Percentiles rank a stretch among this genome's conserved stretches.
phyloP scores from a whole-genome alignment of 2,113 vertebrate genomes.

The Gasterosteus aculeatus region DNA sequence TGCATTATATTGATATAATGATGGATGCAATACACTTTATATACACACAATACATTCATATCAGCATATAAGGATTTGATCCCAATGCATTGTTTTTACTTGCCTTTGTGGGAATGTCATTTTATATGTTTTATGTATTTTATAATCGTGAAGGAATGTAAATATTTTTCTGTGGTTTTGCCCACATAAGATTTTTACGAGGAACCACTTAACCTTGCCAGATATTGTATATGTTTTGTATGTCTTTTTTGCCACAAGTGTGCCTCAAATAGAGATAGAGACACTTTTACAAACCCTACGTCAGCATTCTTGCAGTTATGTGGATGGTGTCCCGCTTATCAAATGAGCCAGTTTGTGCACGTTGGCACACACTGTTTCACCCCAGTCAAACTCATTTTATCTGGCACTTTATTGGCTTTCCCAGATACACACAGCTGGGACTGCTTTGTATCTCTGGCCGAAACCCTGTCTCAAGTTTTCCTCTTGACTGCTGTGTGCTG shows the following conservation, averaged over 20 bases:
- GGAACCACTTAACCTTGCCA: conserved; percentile 61
- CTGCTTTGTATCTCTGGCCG: conserved; percentile 35
- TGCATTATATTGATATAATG: conserved; percentile 16
- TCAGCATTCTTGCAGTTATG: conserved; percentile 25
- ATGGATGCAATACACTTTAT: conserved; percentile 2
- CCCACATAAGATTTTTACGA: conserved; percentile 46
- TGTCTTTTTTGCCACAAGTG: conserved; percentile 51
- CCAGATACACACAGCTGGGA: conserved; percentile 62
- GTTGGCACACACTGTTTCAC: conserved; percentile 11
- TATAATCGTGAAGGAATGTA: conserved; percentile 67
- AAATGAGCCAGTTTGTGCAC: conserved; percentile 1
- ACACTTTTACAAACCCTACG: conserved; percentile 43
- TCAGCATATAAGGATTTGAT: conserved; percentile 10
- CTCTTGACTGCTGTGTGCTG: conserved; percentile 4
- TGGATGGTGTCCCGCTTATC: conserved; percentile 11
- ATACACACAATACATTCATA: not conserved
- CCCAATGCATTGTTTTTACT: conserved; percentile 3
- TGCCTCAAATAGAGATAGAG: conserved; percentile 70
- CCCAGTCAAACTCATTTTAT: conserved; percentile 39
- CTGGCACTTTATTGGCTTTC: conserved; percentile 42
- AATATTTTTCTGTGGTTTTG: conserved; percentile 52
- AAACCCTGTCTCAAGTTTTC: conserved; percentile 8
- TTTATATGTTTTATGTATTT: conserved; percentile 46
- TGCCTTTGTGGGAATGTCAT: conserved; percentile 40
- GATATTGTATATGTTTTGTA: conserved; percentile 68